phyloP scores from a whole-genome alignment of 2,888 invertebrate species.

The Zaprionus bogoriensis region DNA sequence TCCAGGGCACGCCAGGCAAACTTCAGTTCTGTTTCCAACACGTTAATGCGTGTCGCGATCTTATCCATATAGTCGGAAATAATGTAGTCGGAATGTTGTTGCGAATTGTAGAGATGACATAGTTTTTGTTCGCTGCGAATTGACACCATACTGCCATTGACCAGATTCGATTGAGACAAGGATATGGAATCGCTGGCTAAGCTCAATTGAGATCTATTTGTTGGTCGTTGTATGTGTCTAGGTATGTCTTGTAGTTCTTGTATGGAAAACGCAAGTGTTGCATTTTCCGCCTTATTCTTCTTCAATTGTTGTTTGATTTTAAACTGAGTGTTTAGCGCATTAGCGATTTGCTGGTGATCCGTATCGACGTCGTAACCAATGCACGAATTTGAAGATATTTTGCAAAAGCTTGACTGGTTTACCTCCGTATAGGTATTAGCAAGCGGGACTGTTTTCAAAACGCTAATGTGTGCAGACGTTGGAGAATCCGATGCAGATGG shows the following conservation, averaged over 20 bases:
- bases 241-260: neutral
- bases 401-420: neutral
- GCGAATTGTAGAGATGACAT: constrained; percentile 81
- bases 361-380: neutral
- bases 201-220: constrained; percentile 35
- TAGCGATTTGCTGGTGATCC: constrained; percentile 26
- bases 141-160: constrained; percentile 63
- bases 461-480: neutral
- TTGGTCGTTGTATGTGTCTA: neutral
- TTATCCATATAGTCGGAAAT: constrained; percentile 96
- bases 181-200: constrained; percentile 21
- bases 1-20: constrained; percentile 97
- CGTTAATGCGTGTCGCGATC: constrained; percentile 92
- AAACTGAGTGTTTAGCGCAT: constrained; percentile 53
- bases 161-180: constrained; percentile 25
- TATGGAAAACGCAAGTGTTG: neutral
- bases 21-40: constrained; percentile 94
- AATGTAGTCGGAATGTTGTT: constrained; percentile 88
- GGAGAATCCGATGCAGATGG: constrained; percentile 3
- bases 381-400: neutral
- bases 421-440: neutral
- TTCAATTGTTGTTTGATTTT: constrained; percentile 60
- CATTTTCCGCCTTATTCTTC: neutral
- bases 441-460: neutral
- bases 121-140: constrained; percentile 80